Evolutionary conservation across 2,113 vertebrate species (phyloP).

Genomic region (Leptobrachium leishanense): DNA sequence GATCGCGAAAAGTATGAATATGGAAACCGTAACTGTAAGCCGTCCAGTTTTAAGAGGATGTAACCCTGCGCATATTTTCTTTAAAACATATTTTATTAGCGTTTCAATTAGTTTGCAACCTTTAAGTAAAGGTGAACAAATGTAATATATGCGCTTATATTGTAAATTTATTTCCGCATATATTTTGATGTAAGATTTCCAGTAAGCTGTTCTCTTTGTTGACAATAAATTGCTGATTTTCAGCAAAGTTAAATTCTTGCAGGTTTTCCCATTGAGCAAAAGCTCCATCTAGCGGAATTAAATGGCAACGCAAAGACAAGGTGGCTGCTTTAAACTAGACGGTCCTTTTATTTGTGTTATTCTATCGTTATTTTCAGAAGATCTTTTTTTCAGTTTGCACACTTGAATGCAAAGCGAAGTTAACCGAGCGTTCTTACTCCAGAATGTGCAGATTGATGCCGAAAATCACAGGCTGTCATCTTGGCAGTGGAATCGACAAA

Average conservation of each 20-base stretch:
- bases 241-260: background rate
- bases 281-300: conserved; percentile 25
- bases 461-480: no score
- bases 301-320: background rate
- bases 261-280: conserved; percentile 9
- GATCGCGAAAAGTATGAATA: background rate
- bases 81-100: conserved; percentile 19
- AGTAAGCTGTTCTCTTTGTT: background rate
- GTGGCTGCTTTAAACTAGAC: no score
- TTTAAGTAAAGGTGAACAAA: background rate
- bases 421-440: no score
- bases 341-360: no score
- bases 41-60: background rate
- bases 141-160: background rate
- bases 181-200: conserved; percentile 10
- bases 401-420: no score
- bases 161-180: background rate
- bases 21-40: background rate
- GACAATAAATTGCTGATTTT: conserved; percentile 9
- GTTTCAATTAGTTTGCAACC: background rate
- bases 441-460: no score
- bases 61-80: background rate
- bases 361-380: no score
- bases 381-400: no score
- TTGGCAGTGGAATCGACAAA: no score